Evolutionary conservation across 2,113 vertebrate species (phyloP), one percentile per base, ranked within the genome.

Genomic region (Oreochromis niloticus): DNA sequence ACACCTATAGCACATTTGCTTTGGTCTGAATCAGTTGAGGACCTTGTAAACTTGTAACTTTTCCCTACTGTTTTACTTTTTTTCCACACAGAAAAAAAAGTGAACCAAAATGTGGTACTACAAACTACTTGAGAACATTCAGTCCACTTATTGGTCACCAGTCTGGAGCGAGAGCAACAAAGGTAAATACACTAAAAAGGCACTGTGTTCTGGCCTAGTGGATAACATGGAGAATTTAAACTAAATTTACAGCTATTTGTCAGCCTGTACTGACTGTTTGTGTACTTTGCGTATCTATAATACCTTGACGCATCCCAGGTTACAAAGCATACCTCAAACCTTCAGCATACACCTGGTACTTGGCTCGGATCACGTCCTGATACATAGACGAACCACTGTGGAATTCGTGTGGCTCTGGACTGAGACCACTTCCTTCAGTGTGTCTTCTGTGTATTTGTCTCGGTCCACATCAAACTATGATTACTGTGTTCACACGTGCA

Each of bases 161-260:
- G 34, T 66, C 34, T 66, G 61, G 17, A 66, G 61, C 4, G 0
- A 66, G 6, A n/a, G 10, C 2, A 39, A 39, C 30, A 2, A 32
- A 61, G 30, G 57, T 61, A 61, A 61, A 32, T 61, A 61, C 57
- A 61, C 27, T 16, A 34, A 61, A 14, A 0, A 61, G 30, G 1
- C 1, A 2, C 30, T 34, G 57, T 61, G 8, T 61, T 61, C 30
- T 61, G 14, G 30, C 57, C 30, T 61, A 6, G 57, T 61, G 57
- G 8, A 61, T 32, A 61, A 61, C 14, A 61, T 61, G 57, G 5
- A 61, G 17, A 17, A 61, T 3, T 61, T 61, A 17, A 32, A 10
- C 14, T 34, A 34, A 34, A 6, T 34, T 61, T 34, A 32, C 30
- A 61, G 14, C 27, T 61, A 32, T 61, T 61, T 61, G 57, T 61